A percentile compares a stretch with the other conserved stretches of the same genome.
Conservation (phyloP, 2,113 vertebrate species). For the Xiphophorus maculatus region DNA sequence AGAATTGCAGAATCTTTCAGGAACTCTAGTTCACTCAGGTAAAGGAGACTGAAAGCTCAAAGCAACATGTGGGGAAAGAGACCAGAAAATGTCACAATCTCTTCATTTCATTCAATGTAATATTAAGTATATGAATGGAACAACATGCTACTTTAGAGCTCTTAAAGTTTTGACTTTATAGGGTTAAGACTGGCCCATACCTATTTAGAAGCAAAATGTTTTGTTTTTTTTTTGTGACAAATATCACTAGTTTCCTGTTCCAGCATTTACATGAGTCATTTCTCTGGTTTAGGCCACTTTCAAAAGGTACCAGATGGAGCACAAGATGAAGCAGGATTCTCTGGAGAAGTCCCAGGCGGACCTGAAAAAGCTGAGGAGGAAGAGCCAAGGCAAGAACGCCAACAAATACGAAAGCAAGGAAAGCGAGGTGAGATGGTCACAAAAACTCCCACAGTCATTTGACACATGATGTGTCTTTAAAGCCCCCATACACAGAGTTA, state of each 20-base stretch:
- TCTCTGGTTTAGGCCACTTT: conserved; percentile 88
- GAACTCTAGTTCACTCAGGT: neutral
- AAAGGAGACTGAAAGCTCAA: neutral
- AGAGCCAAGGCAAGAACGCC: conserved; percentile 95
- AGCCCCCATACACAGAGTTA: neutral
- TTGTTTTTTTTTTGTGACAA: neutral
- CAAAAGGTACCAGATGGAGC: conserved; percentile 95
- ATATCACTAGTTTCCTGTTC: neutral
- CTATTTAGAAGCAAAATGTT: neutral
- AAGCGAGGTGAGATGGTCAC: conserved; percentile 84
- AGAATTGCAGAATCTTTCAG: neutral
- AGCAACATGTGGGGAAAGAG: neutral
- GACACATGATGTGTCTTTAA: conserved; percentile 1
- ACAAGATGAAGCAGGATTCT: conserved; percentile 91
- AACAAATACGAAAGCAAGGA: conserved; percentile 93
- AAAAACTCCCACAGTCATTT: conserved; percentile 1
- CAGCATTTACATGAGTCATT: conserved; percentile 10
- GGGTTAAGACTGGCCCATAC: neutral
- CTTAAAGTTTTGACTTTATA: neutral
- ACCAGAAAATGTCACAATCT: neutral
- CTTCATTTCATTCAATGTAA: neutral
- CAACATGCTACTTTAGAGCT: neutral
- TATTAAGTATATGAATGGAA: neutral
- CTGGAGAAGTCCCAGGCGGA: conserved; percentile 93
- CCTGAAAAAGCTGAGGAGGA: conserved; percentile 93